Evolutionary conservation across 1,140 invertebrate genomes (phyloP), one percentile per base, ranked within the genome.

Genomic region (Ostrea denselamellosa): DNA sequence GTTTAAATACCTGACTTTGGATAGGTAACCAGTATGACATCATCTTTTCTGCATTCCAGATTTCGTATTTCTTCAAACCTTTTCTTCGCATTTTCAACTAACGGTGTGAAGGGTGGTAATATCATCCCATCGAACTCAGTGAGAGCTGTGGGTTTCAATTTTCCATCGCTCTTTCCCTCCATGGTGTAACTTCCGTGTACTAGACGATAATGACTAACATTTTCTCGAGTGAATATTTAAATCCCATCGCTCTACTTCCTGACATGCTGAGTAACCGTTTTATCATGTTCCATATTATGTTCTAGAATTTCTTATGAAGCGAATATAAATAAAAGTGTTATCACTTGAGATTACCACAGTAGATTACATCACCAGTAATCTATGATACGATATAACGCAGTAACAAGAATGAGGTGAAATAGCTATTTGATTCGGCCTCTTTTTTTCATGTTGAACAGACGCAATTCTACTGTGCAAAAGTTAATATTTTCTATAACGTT

Each of bases 41-140:
- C 68, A 14, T 77, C 68, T 77, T 77, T 28, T 14, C 68, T 25
- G 12, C 68, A 77, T 28, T 8, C 22, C 8, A 77, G 9, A 14
- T 77, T 25, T 14, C 28, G 25, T 28, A 77, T 77, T 77, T 77
- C 68, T 77, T 77, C 68, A 28, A 77, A 77, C 28, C 68, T 25
- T 34, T 34, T 25, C 68, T 34, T 28, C 7, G 25, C 25, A 77
- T 77, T 25, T 77, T 77, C 12, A 12, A 34, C 3, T 4, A 28
- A 34, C 9, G 68, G 22, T 9, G 68, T 25, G 17, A 77, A 77
- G 2, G 68, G 68, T 14, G 68, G 68, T 28, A 77, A 25, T 25
- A 25, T 25, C 68, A 77, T 77, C 28, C 68, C 28, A 25, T 77
- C 68, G 28, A 77, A 77, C 58, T 19, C 58, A 62, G 14, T 14